Evolutionary conservation across 2,888 invertebrate species (phyloP), one percentile per base, ranked within the genome.

Genomic region (Polydesmus complanatus): DNA sequence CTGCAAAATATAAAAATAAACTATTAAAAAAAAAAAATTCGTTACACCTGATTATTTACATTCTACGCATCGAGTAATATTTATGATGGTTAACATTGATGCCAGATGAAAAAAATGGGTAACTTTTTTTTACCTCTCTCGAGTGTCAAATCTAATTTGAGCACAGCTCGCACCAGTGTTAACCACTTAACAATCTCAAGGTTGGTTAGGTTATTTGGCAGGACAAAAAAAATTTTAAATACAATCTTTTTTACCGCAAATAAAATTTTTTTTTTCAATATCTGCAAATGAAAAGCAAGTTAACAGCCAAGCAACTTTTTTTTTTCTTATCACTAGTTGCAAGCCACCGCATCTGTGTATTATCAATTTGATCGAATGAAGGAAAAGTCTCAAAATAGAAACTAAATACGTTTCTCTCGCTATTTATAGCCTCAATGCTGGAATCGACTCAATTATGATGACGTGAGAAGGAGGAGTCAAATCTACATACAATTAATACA

Each of bases 1-100:
- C 97, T 97, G 80, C 26, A 78, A 79, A 60, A 69, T 64, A 65
- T 61, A 67, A 66, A 49, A 26, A 64, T 54, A 64, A 53, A 14
- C 18, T 49, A 55, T 27, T 37, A 56, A 54, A 3, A 54, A 2
- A 11, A 27, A 14, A 55, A 27, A 55, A 55, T 27, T 3, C 22
- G 27, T n/a, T n/a, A n/a, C n/a, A n/a, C n/a, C n/a, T n/a, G n/a
- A n/a, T n/a, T n/a, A n/a, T n/a, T n/a, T n/a, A n/a, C n/a, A n/a
- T n/a, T n/a, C n/a, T n/a, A n/a, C n/a, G n/a, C n/a, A n/a, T n/a
- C n/a, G n/a, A n/a, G n/a, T n/a, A n/a, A n/a, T n/a, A n/a, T n/a
- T n/a, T n/a, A n/a, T n/a, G n/a, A n/a, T n/a, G n/a, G n/a, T n/a
- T n/a, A n/a, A n/a, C n/a, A n/a, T n/a, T n/a, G n/a, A n/a, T n/a